Conservation (phyloP, 2,113 vertebrate genomes). For the Diadophis punctatus region DNA sequence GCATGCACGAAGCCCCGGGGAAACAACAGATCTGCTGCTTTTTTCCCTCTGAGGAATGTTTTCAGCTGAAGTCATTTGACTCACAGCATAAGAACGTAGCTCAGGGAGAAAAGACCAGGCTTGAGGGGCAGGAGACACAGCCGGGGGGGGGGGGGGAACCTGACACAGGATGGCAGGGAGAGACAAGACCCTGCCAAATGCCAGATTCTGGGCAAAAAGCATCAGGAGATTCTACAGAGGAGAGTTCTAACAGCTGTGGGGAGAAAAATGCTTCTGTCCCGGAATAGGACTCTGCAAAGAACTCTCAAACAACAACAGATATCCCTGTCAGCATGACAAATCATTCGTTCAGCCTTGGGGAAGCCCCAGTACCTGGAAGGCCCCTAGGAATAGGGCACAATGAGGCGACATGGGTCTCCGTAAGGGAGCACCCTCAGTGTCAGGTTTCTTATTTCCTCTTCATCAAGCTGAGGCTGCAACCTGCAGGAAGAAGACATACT, state of each 20-base stretch:
- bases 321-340: background rate
- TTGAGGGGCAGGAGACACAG: background rate
- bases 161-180: background rate
- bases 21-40: background rate
- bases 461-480: background rate
- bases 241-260: background rate
- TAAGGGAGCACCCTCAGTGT: background rate
- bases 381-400: background rate
- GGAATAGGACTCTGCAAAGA: background rate
- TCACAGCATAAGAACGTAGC: background rate
- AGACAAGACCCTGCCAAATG: background rate
- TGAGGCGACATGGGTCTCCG: conserved; percentile 1
- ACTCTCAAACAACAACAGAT: background rate
- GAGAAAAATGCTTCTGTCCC: too few relatives aligned
- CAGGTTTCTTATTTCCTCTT: conserved; percentile 1
- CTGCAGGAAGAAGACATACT: conserved; percentile 4
- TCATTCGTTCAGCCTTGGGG: background rate
- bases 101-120: background rate
- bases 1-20: background rate
- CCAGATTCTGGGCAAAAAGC: background rate
- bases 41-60: background rate
- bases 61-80: background rate
- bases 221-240: background rate
- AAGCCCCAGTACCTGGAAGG: conserved; percentile 11
- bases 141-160: background rate